Percentiles rank a stretch among this genome's conserved stretches.
phyloP scores from a whole-genome alignment of 2,797 vertebrate species.

The Agapornis canus region DNA sequence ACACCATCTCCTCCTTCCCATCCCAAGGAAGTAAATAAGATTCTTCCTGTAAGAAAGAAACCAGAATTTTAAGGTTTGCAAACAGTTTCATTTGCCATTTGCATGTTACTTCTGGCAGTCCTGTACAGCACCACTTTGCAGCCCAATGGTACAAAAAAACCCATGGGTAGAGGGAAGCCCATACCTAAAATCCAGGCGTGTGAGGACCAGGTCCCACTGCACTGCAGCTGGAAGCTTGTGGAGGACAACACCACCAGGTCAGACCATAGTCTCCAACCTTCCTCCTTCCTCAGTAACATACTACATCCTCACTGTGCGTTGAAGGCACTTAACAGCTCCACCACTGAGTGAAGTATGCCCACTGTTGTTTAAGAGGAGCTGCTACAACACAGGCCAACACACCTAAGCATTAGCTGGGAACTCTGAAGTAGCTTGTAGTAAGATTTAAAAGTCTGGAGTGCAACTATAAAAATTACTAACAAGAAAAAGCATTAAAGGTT shows the following conservation, averaged over 20 bases:
- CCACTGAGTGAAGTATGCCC: rapidly evolving
- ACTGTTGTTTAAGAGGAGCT: not conserved
- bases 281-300: not conserved
- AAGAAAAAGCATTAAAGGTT: not conserved
- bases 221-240: not conserved
- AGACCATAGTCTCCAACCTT: not conserved
- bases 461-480: not conserved
- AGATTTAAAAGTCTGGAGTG: not conserved
- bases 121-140: not conserved
- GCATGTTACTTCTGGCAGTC: not conserved
- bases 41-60: not conserved
- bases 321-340: not conserved
- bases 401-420: not conserved
- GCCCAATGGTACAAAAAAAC: not conserved
- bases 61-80: not conserved
- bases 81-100: not conserved
- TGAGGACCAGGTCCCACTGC: not conserved
- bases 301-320: rapidly evolving
- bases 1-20: not conserved
- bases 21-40: not conserved
- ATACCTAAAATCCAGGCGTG: not conserved
- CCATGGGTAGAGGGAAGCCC: not conserved
- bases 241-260: not conserved
- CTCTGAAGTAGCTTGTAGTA: rapidly evolving
- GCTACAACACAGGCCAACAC: not conserved